Percentiles rank a stretch among this genome's conserved stretches.
These are phyloP conservation scores for Norana najaformis DNA, from an alignment of 2,888 invertebrate species.

Conservation along the genomic window DNA sequence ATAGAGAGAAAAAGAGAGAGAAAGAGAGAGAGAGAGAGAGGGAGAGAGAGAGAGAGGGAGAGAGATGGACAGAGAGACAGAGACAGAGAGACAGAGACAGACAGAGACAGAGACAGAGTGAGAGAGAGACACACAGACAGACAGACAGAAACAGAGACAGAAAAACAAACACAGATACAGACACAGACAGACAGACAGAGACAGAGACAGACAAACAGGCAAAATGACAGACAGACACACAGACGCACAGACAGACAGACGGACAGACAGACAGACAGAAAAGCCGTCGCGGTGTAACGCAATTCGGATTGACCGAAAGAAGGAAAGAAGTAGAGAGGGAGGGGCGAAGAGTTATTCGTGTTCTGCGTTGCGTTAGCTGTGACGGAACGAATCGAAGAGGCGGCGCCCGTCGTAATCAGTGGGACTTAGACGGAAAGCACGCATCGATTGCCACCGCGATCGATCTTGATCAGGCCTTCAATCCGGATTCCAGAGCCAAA, in stretches of 20 bases:
- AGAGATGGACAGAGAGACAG: constrained; percentile 29
- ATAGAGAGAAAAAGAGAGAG: constrained; percentile 39
- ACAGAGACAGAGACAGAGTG: not conserved
- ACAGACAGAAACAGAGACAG: not conserved
- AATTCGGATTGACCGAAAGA: no score
- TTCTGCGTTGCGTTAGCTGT: not conserved
- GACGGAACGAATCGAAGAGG: not conserved
- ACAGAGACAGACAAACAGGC: no score
- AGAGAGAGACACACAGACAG: not conserved
- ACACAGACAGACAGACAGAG: not conserved
- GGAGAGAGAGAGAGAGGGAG: constrained; percentile 40
- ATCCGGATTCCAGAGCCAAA: not conserved
- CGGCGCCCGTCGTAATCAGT: not conserved
- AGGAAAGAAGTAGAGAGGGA: not conserved
- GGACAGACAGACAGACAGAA: no score
- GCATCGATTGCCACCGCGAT: not conserved
- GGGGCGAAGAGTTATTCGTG: not conserved
- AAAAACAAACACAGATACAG: not conserved
- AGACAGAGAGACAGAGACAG: no score
- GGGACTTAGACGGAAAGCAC: not conserved
- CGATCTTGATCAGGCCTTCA: not conserved
- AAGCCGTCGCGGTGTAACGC: no score
- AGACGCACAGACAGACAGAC: not conserved
- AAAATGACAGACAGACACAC: not conserved
- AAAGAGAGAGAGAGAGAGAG: constrained; percentile 38